phyloP scores from a whole-genome alignment of 2,888 invertebrate species.

The Pharmacophagus antenor region DNA sequence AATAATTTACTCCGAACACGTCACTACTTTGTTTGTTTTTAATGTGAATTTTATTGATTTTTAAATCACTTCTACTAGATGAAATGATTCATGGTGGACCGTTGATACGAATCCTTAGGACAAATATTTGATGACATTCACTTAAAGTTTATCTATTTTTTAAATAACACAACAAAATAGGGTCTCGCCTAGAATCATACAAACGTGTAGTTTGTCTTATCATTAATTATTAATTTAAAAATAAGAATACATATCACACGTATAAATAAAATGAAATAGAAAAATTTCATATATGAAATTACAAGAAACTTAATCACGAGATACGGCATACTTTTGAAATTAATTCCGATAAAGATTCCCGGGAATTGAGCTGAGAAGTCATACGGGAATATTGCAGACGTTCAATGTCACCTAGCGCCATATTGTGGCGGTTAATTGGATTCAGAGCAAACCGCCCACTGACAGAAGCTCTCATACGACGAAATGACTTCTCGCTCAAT shows the following conservation, averaged over 20 bases:
- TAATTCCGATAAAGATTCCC: slow-evolving; percentile 26
- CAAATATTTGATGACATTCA: too few species aligned
- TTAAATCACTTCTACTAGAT: too few species aligned
- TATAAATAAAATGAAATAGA: slow-evolving; percentile 39
- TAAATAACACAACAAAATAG: too few species aligned
- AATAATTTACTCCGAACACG: too few species aligned
- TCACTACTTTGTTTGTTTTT: too few species aligned
- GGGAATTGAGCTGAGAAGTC: slow-evolving; percentile 21
- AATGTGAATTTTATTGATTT: too few species aligned
- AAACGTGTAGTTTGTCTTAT: too few species aligned
- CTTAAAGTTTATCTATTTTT: too few species aligned
- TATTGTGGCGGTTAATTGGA: slow-evolving; percentile 65
- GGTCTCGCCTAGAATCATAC: too few species aligned
- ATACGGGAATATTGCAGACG: slow-evolving; percentile 22
- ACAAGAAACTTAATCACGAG: slow-evolving; percentile 1
- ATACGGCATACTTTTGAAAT: slow-evolving; percentile 25
- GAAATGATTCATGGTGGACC: too few species aligned
- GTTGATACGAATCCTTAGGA: too few species aligned
- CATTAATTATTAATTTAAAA: too few species aligned
- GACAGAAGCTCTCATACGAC: slow-evolving; percentile 53
- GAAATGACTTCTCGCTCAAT: slow-evolving; percentile 56
- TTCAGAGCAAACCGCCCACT: slow-evolving; percentile 51
- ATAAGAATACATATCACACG: not conserved
- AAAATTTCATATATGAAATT: slow-evolving; percentile 6
- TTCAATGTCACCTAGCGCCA: slow-evolving; percentile 45